These are phyloP conservation scores for Ondatra zibethicus DNA, from an alignment of 2,113 vertebrate species.

Conservation along the genomic window DNA sequence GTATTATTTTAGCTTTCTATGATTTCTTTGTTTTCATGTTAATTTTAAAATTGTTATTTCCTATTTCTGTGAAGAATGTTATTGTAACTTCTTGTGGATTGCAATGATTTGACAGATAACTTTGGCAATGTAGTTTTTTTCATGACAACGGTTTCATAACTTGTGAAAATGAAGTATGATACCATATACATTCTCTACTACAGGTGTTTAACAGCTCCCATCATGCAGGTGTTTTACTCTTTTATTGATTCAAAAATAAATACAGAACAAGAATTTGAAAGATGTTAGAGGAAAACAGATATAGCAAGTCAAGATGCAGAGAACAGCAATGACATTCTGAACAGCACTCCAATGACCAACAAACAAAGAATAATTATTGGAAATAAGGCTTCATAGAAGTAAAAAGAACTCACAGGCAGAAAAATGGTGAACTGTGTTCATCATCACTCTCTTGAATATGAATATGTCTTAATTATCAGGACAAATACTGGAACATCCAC, in stretches of 20 bases:
- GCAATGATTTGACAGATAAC: too few species aligned
- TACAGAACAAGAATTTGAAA: neutral
- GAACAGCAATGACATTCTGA: neutral
- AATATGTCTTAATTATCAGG: neutral
- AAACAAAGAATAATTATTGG: neutral
- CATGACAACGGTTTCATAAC: neutral
- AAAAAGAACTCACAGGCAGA: neutral
- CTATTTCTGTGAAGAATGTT: neutral
- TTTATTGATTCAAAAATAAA: neutral
- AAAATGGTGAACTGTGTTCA: neutral
- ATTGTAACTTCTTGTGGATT: neutral
- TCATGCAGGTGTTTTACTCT: neutral
- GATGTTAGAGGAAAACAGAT: too few species aligned
- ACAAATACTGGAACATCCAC: neutral
- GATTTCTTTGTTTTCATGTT: neutral
- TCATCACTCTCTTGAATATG: neutral
- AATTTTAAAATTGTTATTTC: neutral
- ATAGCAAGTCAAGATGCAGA: neutral
- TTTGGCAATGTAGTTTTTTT: too few species aligned
- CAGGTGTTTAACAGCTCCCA: neutral
- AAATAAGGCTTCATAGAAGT: neutral
- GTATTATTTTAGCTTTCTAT: too few species aligned
- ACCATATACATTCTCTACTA: neutral
- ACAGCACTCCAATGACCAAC: accelerated
- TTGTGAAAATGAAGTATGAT: neutral